Conservation (phyloP, 2,888 invertebrate species). For the Aelia acuminata region DNA sequence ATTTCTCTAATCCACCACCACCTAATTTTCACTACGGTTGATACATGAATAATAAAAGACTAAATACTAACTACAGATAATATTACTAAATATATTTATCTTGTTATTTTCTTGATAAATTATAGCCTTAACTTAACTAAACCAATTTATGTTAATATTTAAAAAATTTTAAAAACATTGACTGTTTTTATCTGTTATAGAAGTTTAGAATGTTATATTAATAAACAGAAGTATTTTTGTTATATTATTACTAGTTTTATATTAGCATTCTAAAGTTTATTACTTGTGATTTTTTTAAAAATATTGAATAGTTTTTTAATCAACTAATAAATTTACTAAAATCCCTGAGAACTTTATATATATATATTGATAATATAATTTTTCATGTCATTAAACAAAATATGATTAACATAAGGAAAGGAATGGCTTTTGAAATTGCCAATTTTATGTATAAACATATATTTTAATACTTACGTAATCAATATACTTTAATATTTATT, state of each 20-base stretch:
- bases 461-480: constrained; percentile 50
- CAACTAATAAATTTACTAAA: constrained; percentile 25
- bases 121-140: constrained; percentile 46
- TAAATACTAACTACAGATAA: constrained; percentile 38
- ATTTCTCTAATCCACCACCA: constrained; percentile 46
- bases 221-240: constrained; percentile 49
- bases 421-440: neutral
- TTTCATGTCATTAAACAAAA: constrained; percentile 40
- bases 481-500: constrained; percentile 41
- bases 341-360: neutral
- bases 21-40: constrained; percentile 55
- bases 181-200: constrained; percentile 49
- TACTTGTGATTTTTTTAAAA: constrained; percentile 48
- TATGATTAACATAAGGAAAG: neutral
- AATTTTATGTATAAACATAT: constrained; percentile 50
- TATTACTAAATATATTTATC: constrained; percentile 46
- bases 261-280: constrained; percentile 50
- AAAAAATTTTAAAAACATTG: constrained; percentile 29
- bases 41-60: constrained; percentile 46
- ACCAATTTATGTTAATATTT: constrained; percentile 51
- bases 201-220: constrained; percentile 25
- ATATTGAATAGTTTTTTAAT: constrained; percentile 38
- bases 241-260: constrained; percentile 55
- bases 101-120: constrained; percentile 44
- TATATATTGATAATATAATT: constrained; percentile 7